Base-by-base conservation (phyloP, 1,140 invertebrate genomes). In the Neodiprion pinetum region DNA sequence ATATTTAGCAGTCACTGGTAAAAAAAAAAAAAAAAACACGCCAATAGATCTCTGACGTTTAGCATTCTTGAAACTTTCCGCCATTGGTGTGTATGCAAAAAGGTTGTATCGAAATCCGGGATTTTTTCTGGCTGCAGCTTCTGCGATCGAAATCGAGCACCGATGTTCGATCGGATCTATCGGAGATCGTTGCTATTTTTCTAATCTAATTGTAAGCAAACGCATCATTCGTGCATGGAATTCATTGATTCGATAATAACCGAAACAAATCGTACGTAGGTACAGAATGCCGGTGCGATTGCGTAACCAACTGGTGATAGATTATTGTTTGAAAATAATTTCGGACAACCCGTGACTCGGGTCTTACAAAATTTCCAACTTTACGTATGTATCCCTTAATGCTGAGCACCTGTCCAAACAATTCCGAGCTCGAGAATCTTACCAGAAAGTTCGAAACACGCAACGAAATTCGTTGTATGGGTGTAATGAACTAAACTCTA, bases 1-100 rank as follows among this genome's bases (percentile, higher is more conserved):
- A 74, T 74, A 74, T 70, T 74, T 74, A 74, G 73, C 3, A 14
- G 8, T 61, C n/a, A 61, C 53, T 61, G 9, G 11, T 12, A 12
- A 4, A 21, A 21, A 21, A 21, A 21, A 21, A 17, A n/a, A 53
- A 61, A 61, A 70, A 23, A 12, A 53, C 3, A 28, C 50, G 67
- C 14, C 17, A n/a, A 48, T 67, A 48, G 40, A n/a, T 67, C 65
- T 40, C 53, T 14, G 5, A 67, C 28, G 14, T 61, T 40, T 53
- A 8, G 61, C 23, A 23, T 72, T 17, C 47, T 71, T 48, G 23
- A 12, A 10, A 40, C n/a, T 7, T 61, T 72, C 71, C 49, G 61
- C 49, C 17, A 5, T 40, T 40, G 28, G 28, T 40, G 28, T 40
- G 1, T 40, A 40, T 40, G 28, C 28, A 40, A 40, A 40, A 40